These are phyloP conservation scores for Lasioglossum pauxillum DNA, from an alignment of 2,888 invertebrate species.

Conservation along the genomic window DNA sequence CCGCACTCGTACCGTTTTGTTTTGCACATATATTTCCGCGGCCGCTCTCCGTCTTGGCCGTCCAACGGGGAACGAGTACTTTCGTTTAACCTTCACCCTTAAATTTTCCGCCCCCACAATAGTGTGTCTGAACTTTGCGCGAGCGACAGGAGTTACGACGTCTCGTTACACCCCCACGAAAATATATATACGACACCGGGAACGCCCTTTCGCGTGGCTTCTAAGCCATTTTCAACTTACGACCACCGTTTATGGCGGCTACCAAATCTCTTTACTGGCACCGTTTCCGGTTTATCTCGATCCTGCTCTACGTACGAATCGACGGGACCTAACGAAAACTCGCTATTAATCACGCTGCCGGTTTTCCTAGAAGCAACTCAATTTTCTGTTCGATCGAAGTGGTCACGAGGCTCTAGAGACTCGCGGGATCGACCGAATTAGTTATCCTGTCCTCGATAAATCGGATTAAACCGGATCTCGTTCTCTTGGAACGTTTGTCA, in stretches of 20 bases:
- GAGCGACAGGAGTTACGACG: conserved; percentile 66
- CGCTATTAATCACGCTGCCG: not conserved
- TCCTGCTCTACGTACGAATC: not conserved
- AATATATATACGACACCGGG: conserved; percentile 64
- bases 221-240: conserved; percentile 43
- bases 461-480: not conserved
- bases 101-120: conserved; percentile 63
- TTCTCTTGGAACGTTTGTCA: not conserved
- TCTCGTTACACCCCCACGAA: conserved; percentile 64
- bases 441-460: not conserved
- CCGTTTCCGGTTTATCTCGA: not conserved
- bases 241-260: conserved; percentile 38
- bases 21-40: conserved; percentile 26
- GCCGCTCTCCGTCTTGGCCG: conserved; percentile 28
- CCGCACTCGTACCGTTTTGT: conserved; percentile 17
- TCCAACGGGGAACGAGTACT: conserved; percentile 41
- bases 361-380: not conserved
- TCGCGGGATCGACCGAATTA: not conserved
- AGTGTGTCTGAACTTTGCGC: conserved; percentile 60
- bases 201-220: conserved; percentile 54
- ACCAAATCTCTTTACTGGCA: conserved; percentile 37
- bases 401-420: not conserved
- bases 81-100: conserved; percentile 67
- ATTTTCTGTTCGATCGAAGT: not conserved
- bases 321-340: not conserved